phyloP scores from a whole-genome alignment of 2,797 vertebrate species.

The Ficedula albicollis region DNA sequence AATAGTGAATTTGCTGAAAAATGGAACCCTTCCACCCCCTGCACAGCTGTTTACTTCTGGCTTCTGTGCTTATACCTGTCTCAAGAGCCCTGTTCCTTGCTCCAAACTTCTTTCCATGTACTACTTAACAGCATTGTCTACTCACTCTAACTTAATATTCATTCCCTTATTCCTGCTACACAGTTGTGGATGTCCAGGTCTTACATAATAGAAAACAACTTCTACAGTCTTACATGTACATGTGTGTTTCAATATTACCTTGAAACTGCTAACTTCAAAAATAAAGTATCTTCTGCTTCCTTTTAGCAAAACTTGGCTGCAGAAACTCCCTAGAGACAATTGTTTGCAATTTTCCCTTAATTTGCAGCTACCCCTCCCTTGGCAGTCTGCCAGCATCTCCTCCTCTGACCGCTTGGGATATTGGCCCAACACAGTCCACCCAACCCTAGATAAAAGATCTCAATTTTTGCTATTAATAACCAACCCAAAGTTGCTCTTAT shows the following conservation, averaged over 20 bases:
- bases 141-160: background rate
- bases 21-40: background rate
- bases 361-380: background rate
- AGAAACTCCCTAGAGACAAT: background rate
- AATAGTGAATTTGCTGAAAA: background rate
- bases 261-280: background rate
- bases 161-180: background rate
- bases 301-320: background rate
- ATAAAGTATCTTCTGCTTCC: background rate
- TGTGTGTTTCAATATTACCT: background rate
- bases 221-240: background rate
- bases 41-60: background rate
- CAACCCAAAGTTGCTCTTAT: background rate
- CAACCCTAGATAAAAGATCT: background rate
- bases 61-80: background rate
- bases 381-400: background rate
- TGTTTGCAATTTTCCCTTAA: background rate
- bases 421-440: background rate
- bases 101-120: background rate
- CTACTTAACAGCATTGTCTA: background rate
- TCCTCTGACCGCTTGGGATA: fast-evolving
- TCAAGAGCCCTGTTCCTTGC: background rate
- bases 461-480: background rate
- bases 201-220: background rate
- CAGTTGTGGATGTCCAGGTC: background rate